Conservation (phyloP, 37 sponge, comb jelly and placozoan genomes). For the Eunapius fragilis region DNA sequence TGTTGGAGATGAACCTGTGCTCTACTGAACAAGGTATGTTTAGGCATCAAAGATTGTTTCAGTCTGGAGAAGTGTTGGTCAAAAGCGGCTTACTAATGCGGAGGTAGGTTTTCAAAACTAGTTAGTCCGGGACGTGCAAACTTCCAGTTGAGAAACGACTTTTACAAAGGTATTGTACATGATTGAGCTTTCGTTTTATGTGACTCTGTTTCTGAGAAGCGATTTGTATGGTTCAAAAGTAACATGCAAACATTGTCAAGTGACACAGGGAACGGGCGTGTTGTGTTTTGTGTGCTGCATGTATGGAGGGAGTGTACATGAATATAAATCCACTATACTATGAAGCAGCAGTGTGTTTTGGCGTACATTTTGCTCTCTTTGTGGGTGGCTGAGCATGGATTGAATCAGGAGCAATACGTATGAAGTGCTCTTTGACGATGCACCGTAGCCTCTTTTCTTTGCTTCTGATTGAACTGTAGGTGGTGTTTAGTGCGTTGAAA, state of each 20-base stretch:
- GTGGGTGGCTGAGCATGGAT: not conserved
- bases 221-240: not conserved
- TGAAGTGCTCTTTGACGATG: not conserved
- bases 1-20: not conserved
- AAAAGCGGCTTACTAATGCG: constrained; percentile 20
- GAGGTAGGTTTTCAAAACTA: constrained; percentile 63
- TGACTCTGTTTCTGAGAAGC: not conserved
- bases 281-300: not conserved
- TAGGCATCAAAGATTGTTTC: not conserved
- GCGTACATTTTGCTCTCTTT: not conserved
- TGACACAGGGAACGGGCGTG: not conserved
- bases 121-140: not conserved
- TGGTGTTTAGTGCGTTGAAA: constrained; percentile 18
- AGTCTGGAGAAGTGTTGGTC: constrained; percentile 3
- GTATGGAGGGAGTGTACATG: not conserved
- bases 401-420: not conserved
- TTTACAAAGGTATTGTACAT: not conserved
- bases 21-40: not conserved
- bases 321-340: not conserved
- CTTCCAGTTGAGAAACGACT: not conserved
- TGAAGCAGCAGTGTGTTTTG: not conserved
- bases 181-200: not conserved
- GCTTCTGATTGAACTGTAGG: constrained; percentile 9
- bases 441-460: not conserved
- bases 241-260: not conserved